These are phyloP conservation scores for Eristalinus sepulchralis DNA, from an alignment of 2,888 invertebrate species.

Conservation along the genomic window DNA sequence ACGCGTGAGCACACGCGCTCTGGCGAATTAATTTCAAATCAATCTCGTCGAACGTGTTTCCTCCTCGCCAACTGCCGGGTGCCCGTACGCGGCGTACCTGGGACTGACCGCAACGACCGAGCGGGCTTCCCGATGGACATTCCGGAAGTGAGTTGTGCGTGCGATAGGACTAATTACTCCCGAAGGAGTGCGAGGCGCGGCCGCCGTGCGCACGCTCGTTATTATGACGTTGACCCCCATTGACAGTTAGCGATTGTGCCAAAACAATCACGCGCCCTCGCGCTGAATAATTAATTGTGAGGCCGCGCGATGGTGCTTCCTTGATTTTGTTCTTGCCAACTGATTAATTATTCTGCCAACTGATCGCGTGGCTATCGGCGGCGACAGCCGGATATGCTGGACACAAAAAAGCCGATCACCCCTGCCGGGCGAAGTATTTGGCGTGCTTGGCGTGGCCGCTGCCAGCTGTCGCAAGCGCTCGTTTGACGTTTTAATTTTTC, in stretches of 20 bases:
- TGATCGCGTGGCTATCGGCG: constrained; percentile 10
- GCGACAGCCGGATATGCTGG: constrained; percentile 45
- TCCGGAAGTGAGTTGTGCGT: constrained; percentile 61
- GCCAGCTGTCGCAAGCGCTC: constrained; percentile 36
- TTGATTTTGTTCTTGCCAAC: constrained; percentile 41
- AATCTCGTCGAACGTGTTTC: constrained; percentile 62
- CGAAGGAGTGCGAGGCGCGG: constrained; percentile 36
- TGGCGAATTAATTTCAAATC: constrained; percentile 65
- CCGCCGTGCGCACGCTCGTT: constrained; percentile 13
- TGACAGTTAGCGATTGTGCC: constrained; percentile 55
- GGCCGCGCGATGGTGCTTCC: constrained; percentile 37
- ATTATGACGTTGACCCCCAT: constrained; percentile 65
- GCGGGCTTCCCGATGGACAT: constrained; percentile 7
- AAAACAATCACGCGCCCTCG: constrained; percentile 54
- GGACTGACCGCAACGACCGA: not conserved
- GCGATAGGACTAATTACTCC: constrained; percentile 62
- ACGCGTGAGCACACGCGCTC: constrained; percentile 52
- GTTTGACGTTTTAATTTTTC: constrained; percentile 42
- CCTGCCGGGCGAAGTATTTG: not conserved
- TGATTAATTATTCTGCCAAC: constrained; percentile 51
- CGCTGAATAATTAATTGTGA: constrained; percentile 58
- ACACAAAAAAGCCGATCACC: constrained; percentile 54
- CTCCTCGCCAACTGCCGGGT: constrained; percentile 23
- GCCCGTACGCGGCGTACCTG: constrained; percentile 8
- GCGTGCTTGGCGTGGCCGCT: constrained; percentile 14